Evolutionary conservation across 2,797 vertebrate genomes (phyloP).

Genomic region (Leptatherina wallacei): DNA sequence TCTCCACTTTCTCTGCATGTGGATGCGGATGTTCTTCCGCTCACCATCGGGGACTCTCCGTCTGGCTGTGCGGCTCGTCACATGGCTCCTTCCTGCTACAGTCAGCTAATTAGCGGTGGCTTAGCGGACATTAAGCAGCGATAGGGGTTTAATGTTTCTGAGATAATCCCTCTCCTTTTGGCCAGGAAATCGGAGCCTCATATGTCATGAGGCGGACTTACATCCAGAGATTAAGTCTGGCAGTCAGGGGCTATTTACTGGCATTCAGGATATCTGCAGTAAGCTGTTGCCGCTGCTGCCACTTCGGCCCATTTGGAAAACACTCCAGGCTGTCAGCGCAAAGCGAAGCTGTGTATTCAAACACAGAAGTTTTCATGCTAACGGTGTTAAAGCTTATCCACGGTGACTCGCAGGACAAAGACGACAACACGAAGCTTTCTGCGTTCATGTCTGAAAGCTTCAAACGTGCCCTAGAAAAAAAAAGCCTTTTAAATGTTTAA

Average conservation of each 20-base stretch:
- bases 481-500: conserved; percentile 10
- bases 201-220: conserved; percentile 77
- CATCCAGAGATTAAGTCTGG: conserved; percentile 72
- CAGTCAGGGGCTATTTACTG: conserved; percentile 62
- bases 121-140: conserved; percentile 81
- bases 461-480: not conserved
- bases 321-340: conserved; percentile 32
- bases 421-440: conserved; percentile 10
- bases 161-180: conserved; percentile 80
- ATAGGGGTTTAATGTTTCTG: conserved; percentile 80
- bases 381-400: conserved; percentile 36
- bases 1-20: conserved; percentile 19
- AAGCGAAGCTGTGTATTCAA: conserved; percentile 24
- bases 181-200: conserved; percentile 68
- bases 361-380: conserved; percentile 25
- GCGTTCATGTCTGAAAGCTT: conserved; percentile 23
- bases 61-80: conserved; percentile 54
- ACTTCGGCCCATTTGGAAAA: conserved; percentile 33
- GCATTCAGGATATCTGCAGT: conserved; percentile 51
- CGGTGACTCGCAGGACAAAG: conserved; percentile 28
- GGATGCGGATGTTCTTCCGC: conserved; percentile 20
- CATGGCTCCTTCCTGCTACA: conserved; percentile 66
- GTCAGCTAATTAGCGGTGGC: conserved; percentile 80
- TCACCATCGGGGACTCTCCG: conserved; percentile 38
- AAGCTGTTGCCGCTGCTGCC: conserved; percentile 42